Evolutionary conservation across 2,113 vertebrate genomes (phyloP).

Genomic region (Callipepla californica): DNA sequence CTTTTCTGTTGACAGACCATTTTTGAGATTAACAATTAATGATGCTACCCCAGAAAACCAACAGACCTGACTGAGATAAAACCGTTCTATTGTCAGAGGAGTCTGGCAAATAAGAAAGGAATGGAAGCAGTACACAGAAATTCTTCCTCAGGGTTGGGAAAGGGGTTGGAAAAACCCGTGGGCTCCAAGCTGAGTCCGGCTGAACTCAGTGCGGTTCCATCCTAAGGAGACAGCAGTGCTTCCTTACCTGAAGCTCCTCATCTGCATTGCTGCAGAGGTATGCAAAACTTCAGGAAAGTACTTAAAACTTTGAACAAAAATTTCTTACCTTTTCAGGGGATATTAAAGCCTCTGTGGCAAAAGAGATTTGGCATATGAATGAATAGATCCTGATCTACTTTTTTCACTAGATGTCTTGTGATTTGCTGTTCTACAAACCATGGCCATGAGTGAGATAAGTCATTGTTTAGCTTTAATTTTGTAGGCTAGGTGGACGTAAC

Average conservation of each 20-base stretch:
- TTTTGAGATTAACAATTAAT: not conserved
- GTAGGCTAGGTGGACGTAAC: not conserved
- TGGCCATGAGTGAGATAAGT: not conserved
- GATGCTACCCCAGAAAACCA: not conserved
- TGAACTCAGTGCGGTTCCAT: rapidly evolving
- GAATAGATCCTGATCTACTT: not conserved
- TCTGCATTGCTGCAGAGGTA: not conserved
- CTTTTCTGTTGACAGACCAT: not conserved
- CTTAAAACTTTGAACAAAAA: too few relatives aligned
- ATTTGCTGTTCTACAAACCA: not conserved
- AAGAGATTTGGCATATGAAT: not conserved
- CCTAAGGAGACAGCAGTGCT: not conserved
- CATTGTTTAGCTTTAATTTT: not conserved
- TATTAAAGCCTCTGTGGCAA: not conserved
- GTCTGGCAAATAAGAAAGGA: not conserved
- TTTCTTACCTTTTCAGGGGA: not conserved
- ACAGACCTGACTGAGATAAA: not conserved
- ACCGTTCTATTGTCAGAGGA: not conserved
- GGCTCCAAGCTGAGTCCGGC: not conserved
- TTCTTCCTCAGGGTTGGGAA: not conserved
- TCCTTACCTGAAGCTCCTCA: not conserved
- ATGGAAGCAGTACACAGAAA: not conserved
- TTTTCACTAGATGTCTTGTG: rapidly evolving
- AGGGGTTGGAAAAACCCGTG: not conserved
- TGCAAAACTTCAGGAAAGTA: not conserved